A percentile compares a stretch with the other conserved stretches of the same genome.
phyloP scores from a whole-genome alignment of 2,888 invertebrate genomes.

The Cosmorhoe ocellata region DNA sequence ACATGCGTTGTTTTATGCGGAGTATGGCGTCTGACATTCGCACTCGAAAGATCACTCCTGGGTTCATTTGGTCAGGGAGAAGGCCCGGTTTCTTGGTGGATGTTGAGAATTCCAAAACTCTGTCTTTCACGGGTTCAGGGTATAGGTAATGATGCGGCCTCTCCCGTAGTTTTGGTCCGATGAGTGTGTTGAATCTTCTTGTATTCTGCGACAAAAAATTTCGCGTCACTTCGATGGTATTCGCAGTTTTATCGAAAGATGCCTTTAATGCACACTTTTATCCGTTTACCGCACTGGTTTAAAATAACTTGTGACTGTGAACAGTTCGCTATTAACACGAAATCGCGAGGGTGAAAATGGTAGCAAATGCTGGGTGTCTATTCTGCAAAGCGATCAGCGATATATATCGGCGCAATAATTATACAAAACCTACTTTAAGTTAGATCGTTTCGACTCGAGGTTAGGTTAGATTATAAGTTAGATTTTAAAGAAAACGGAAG shows the following conservation, averaged over 20 bases:
- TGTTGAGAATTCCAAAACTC: slow-evolving; percentile 64
- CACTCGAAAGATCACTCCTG: slow-evolving; percentile 72
- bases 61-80: slow-evolving; percentile 73
- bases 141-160: slow-evolving; percentile 72
- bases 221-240: slow-evolving; percentile 36
- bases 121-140: slow-evolving; percentile 71
- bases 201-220: slow-evolving; percentile 59
- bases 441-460: too few species aligned
- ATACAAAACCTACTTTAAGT: too few species aligned
- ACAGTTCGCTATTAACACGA: slow-evolving; percentile 3
- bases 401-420: too few species aligned
- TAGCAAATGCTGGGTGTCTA: too few species aligned
- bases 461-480: too few species aligned
- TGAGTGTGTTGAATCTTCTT: slow-evolving; percentile 56
- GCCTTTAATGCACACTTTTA: too few species aligned
- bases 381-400: too few species aligned
- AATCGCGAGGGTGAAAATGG: neutral
- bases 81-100: slow-evolving; percentile 65
- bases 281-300: too few species aligned
- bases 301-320: too few species aligned
- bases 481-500: too few species aligned
- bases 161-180: slow-evolving; percentile 67
- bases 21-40: slow-evolving; percentile 75
- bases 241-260: too few species aligned
- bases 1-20: slow-evolving; percentile 73